Evolutionary conservation across 2,888 invertebrate genomes (phyloP).

Genomic region (Eumerus sabulonum): DNA sequence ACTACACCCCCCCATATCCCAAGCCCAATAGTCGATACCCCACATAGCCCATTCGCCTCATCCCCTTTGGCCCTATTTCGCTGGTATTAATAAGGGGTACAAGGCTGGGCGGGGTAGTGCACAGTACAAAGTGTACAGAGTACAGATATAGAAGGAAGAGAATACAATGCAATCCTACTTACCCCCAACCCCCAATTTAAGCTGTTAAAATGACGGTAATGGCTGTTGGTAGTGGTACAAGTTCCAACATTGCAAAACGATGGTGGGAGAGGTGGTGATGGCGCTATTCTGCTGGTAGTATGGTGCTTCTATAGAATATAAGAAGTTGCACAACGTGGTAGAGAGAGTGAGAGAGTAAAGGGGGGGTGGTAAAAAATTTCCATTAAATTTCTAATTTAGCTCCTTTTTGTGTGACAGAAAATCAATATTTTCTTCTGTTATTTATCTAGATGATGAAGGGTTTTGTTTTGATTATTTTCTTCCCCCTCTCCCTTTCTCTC

Average conservation of each 20-base stretch:
- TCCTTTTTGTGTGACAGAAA: conserved; percentile 66
- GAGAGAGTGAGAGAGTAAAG: conserved; percentile 26
- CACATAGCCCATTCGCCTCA: background rate
- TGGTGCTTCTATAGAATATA: conserved; percentile 1
- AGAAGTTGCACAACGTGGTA: conserved; percentile 23
- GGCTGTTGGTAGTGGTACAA: conserved; percentile 50
- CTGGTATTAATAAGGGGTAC: conserved; percentile 59
- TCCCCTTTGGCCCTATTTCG: conserved; percentile 15
- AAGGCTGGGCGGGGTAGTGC: conserved; percentile 14
- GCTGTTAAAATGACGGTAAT: conserved; percentile 64
- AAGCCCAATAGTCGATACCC: background rate
- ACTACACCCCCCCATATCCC: conserved; percentile 1
- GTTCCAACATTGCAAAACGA: too few relatives aligned
- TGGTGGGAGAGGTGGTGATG: too few relatives aligned
- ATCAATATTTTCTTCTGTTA: conserved; percentile 47
- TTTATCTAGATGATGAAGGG: conserved; percentile 28
- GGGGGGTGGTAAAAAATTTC: conserved; percentile 31
- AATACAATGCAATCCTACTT: conserved; percentile 59
- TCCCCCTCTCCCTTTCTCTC: too few relatives aligned
- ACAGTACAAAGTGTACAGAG: background rate
- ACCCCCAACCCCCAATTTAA: conserved; percentile 13
- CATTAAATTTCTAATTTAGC: conserved; percentile 69
- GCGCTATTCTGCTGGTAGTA: too few relatives aligned
- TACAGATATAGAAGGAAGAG: conserved; percentile 17
- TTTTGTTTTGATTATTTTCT: background rate